Percentiles rank a stretch among this genome's conserved stretches.
These are phyloP conservation scores for Rambutsinella grinnellia DNA, from an alignment of 2,888 invertebrate genomes.

Conservation along the genomic window DNA sequence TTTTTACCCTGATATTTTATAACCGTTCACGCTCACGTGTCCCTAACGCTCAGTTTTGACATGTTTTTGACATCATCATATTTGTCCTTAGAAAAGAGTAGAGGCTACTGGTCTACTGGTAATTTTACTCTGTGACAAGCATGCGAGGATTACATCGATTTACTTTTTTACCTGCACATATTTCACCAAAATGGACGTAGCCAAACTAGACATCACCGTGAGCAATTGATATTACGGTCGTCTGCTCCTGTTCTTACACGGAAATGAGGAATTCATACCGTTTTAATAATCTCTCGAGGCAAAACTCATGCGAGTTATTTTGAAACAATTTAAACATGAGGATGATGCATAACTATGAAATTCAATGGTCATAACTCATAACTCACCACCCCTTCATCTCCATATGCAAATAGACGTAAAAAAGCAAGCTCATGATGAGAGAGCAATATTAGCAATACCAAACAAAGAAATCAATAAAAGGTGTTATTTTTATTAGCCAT, in stretches of 20 bases:
- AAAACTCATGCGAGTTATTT: conserved; percentile 1
- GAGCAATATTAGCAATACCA: conserved; percentile 12
- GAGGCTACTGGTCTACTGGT: background rate
- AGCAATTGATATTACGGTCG: conserved; percentile 51
- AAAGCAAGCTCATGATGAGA: conserved; percentile 15
- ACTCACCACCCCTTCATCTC: conserved; percentile 44
- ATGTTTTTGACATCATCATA: background rate
- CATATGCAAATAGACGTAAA: conserved; percentile 33
- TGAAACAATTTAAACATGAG: background rate
- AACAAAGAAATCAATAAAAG: conserved; percentile 27
- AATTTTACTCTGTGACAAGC: conserved; percentile 16
- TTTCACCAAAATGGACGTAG: background rate
- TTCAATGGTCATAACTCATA: conserved; percentile 18
- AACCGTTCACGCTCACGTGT: background rate
- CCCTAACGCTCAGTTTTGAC: background rate
- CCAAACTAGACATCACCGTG: conserved; percentile 30
- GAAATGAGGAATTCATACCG: conserved; percentile 25
- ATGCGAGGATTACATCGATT: too few relatives aligned
- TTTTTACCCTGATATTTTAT: background rate
- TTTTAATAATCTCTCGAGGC: conserved; percentile 41
- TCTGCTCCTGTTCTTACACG: conserved; percentile 43
- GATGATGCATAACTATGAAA: background rate
- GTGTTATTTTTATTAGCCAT: conserved; percentile 31
- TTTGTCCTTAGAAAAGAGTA: background rate
- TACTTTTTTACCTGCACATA: too few relatives aligned